phyloP scores from a whole-genome alignment of 2,113 vertebrate genomes.

The Mellivora capensis region DNA sequence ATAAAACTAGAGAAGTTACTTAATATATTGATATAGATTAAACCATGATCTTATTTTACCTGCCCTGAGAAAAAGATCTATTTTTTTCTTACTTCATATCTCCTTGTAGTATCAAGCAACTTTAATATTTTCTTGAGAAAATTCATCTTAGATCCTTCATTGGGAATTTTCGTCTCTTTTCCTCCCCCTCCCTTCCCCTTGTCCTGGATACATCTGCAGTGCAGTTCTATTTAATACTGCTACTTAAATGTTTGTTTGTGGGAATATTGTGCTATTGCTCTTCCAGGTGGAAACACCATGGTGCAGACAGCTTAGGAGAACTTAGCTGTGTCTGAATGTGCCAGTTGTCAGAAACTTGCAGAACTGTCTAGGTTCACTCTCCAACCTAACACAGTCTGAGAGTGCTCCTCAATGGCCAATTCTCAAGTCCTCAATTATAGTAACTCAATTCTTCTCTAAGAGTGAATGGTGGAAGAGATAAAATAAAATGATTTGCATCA shows the following conservation, averaged over 20 bases:
- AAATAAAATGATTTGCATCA: not conserved
- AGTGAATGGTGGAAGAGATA: not conserved
- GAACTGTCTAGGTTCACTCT: not conserved
- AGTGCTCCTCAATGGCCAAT: not conserved
- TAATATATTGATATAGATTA: not conserved
- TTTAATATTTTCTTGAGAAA: not conserved
- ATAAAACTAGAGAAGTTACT: not conserved
- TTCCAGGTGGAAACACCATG: not conserved
- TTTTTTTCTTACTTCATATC: not conserved
- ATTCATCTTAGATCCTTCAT: not conserved
- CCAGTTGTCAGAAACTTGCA: not conserved
- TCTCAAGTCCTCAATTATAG: not conserved
- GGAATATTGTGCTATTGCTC: not conserved
- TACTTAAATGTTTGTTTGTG: not conserved
- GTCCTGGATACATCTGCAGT: too few relatives aligned
- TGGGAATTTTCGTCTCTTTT: not conserved
- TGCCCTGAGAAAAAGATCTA: not conserved
- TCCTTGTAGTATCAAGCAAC: not conserved
- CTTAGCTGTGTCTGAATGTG: not conserved
- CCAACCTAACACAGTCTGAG: not conserved
- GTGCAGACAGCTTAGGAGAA: not conserved
- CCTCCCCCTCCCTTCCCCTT: not conserved
- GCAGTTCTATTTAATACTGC: not conserved
- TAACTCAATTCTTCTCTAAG: not conserved
- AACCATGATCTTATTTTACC: not conserved